Conservation (phyloP, 2,797 vertebrate species). For the Arctocebus calabarensis region DNA sequence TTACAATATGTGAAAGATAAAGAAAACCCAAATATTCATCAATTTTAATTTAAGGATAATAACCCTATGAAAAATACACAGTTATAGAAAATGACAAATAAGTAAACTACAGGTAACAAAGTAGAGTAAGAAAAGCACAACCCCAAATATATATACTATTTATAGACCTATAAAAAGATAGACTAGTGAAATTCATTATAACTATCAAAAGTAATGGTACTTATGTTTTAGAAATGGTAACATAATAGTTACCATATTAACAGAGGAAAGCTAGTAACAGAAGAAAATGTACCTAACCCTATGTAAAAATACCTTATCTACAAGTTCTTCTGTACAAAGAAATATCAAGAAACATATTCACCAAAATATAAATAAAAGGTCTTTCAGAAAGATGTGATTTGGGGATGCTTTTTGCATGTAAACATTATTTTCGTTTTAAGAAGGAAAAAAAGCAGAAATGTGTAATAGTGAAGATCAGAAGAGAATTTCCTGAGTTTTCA, state of each 20-base stretch:
- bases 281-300: background rate
- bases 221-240: background rate
- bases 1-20: conserved; percentile 32
- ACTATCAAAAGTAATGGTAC: conserved; percentile 36
- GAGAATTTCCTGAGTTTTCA: conserved; percentile 21
- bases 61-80: background rate
- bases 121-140: background rate
- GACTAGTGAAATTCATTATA: conserved; percentile 7
- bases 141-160: background rate
- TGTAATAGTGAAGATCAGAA: conserved; percentile 5
- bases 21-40: background rate
- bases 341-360: background rate
- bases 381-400: background rate
- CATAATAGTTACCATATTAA: background rate
- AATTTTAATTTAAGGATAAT: conserved; percentile 34
- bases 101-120: background rate
- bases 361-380: conserved; percentile 7
- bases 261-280: background rate
- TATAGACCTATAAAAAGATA: background rate
- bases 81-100: conserved; percentile 49
- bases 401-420: background rate
- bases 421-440: conserved; percentile 28
- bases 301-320: conserved; percentile 11
- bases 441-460: conserved; percentile 3
- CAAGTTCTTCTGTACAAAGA: background rate